Conservation (phyloP, 1,140 invertebrate species). For the Drosophila varians region DNA sequence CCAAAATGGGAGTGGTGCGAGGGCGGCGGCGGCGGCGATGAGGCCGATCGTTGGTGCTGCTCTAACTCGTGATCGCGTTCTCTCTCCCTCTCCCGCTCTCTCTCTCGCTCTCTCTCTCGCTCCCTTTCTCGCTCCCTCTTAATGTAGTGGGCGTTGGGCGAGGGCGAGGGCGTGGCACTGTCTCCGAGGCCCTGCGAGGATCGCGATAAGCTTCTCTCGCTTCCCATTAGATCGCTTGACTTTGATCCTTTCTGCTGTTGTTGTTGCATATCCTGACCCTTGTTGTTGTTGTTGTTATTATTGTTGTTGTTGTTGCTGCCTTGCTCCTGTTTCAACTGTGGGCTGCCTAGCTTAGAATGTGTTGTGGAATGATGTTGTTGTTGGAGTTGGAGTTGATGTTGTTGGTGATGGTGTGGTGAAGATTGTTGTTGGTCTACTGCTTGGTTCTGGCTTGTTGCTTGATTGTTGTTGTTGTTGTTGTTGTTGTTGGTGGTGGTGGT, state of each 20-base stretch:
- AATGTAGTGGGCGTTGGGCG: conserved; percentile 40
- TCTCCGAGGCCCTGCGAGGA: conserved; percentile 52
- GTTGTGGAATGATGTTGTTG: conserved; percentile 74
- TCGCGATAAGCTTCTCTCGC: conserved; percentile 56
- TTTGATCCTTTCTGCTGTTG: conserved; percentile 30
- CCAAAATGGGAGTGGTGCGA: conserved; percentile 66
- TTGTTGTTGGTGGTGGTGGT: conserved; percentile 64
- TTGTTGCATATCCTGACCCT: conserved; percentile 12
- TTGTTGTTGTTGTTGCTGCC: conserved; percentile 1
- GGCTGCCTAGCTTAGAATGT: conserved; percentile 46
- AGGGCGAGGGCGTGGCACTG: conserved; percentile 58
- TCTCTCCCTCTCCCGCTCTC: conserved; percentile 19
- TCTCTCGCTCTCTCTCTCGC: conserved; percentile 16
- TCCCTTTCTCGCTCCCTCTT: conserved; percentile 55
- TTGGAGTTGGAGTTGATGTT: conserved; percentile 44
- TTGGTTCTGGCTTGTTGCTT: conserved; percentile 22
- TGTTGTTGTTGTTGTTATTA: not conserved
- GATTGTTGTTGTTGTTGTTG: conserved; percentile 55
- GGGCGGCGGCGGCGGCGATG: conserved; percentile 45
- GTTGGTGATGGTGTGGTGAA: conserved; percentile 24
- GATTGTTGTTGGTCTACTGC: conserved; percentile 31
- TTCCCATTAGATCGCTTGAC: conserved; percentile 41
- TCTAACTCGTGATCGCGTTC: not conserved
- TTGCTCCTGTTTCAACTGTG: conserved; percentile 40
- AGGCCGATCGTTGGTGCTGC: conserved; percentile 14